Percentiles rank a stretch among this genome's conserved stretches.
phyloP scores from a whole-genome alignment of 2,797 vertebrate species.

The Arnoldichthys spilopterus region DNA sequence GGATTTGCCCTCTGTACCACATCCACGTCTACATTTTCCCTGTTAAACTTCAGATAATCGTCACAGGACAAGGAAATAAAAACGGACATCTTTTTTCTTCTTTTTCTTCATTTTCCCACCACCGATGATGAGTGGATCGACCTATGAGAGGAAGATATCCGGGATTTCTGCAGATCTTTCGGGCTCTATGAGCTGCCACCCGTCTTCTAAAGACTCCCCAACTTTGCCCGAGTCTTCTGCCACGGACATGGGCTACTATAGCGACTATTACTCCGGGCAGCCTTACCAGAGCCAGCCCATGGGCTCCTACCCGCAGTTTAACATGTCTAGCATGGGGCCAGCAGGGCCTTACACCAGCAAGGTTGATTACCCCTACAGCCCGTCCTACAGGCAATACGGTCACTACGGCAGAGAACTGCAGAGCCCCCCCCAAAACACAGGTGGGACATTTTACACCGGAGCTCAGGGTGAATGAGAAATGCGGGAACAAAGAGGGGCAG shows the following conservation, averaged over 20 bases:
- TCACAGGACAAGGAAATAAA: constrained; percentile 51
- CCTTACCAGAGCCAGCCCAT: constrained; percentile 83
- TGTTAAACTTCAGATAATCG: constrained; percentile 16
- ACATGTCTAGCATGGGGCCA: constrained; percentile 87
- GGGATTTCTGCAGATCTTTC: constrained; percentile 94
- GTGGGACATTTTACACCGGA: constrained; percentile 71
- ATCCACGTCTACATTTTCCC: constrained; percentile 41
- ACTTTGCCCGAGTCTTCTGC: constrained; percentile 95
- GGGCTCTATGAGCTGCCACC: constrained; percentile 94
- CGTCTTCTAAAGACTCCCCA: constrained; percentile 94
- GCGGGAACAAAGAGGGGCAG: background rate
- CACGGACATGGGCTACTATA: constrained; percentile 97
- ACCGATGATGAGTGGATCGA: constrained; percentile 85
- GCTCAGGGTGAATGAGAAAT: background rate
- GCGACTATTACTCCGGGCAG: constrained; percentile 86
- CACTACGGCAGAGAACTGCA: constrained; percentile 93
- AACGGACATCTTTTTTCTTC: constrained; percentile 55
- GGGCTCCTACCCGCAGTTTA: constrained; percentile 91
- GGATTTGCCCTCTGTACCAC: constrained; percentile 56
- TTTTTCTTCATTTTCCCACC: constrained; percentile 49
- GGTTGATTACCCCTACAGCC: constrained; percentile 90
- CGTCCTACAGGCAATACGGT: constrained; percentile 89
- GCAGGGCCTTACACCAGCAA: constrained; percentile 90
- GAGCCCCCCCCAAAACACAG: constrained; percentile 88
- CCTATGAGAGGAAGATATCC: constrained; percentile 94